Conservation (phyloP, 1,140 invertebrate genomes). For the Listronotus bonariensis region DNA sequence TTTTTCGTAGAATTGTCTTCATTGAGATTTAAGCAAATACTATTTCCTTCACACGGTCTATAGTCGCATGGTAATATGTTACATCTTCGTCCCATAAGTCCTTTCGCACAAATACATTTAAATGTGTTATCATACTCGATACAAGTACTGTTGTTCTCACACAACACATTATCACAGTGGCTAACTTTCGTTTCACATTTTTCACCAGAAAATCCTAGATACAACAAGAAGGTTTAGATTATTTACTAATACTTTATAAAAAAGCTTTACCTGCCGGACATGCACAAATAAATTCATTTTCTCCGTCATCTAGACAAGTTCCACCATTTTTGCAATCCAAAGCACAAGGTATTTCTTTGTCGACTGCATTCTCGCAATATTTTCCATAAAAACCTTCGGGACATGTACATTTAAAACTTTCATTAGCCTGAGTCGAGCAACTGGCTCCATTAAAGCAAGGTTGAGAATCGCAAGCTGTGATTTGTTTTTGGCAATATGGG, state of each 20-base stretch:
- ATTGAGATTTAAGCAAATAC: constrained; percentile 60
- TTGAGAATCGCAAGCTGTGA: constrained; percentile 59
- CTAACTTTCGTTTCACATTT: constrained; percentile 57
- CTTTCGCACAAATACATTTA: constrained; percentile 64
- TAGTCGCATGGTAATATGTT: constrained; percentile 63
- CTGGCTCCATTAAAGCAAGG: constrained; percentile 63
- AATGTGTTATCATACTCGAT: constrained; percentile 58
- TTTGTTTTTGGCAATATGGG: constrained; percentile 57
- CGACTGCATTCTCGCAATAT: constrained; percentile 47
- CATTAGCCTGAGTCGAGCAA: constrained; percentile 52
- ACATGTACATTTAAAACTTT: constrained; percentile 59
- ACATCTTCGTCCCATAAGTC: constrained; percentile 63
- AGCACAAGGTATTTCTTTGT: constrained; percentile 54
- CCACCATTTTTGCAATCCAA: constrained; percentile 61
- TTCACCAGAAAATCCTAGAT: constrained; percentile 53
- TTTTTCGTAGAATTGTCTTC: constrained; percentile 50
- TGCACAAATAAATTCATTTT: constrained; percentile 58
- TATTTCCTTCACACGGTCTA: constrained; percentile 58
- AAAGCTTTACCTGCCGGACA: constrained; percentile 59
- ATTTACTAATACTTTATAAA: too few relatives aligned
- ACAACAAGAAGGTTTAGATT: background rate
- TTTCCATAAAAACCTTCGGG: constrained; percentile 56
- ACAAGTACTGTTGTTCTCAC: constrained; percentile 64
- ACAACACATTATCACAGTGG: constrained; percentile 58
- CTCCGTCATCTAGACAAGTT: constrained; percentile 56